Evolutionary conservation across 2,888 invertebrate species (phyloP), one percentile per base, ranked within the genome.

Genomic region (Ophonus ardosiacus): DNA sequence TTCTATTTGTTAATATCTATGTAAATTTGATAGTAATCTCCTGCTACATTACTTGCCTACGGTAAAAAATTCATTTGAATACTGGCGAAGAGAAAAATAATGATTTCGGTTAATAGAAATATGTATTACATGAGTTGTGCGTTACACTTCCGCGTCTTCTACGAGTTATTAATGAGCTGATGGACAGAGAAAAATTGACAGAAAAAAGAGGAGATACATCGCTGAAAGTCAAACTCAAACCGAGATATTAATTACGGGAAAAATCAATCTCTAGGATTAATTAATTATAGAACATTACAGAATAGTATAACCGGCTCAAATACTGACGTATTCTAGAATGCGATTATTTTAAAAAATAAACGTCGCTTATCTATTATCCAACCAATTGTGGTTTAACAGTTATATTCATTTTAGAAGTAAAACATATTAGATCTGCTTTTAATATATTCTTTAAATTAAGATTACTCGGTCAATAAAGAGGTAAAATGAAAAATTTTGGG

Each of bases 1-100:
- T 80, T 61, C 80, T 81, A 81, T 81, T 81, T 81, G 65, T 81
- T 81, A 81, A 81, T 81, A 81, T 51, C 81, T 81, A 81, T 81
- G 81, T 81, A 81, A 81, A 81, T 81, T 65, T 81, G 65, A 81
- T 81, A 63, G 81, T 81, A 81, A 81, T 81, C 68, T 81, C 56
- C 17, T 80, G 59, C 59, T 59, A 40, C 18, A 80, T 80, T 80
- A 80, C 31, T 80, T 61, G 5, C 13, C 38, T 7, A 1, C 15
- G 10, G 61, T 38, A 81, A 81, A 81, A 81, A 81, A 81, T 68
- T 65, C 81, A 81, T 81, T 81, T 81, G 68, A 81, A 80, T 80
- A 63, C 18, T 21, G n/a, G 71, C 15, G n/a, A n/a, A 7, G n/a
- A 80, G 63, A 63, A 80, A 80, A 80, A 43, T 80, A 80, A 80